phyloP scores from a whole-genome alignment of 1,140 invertebrate species.

The Drosophila tristis region DNA sequence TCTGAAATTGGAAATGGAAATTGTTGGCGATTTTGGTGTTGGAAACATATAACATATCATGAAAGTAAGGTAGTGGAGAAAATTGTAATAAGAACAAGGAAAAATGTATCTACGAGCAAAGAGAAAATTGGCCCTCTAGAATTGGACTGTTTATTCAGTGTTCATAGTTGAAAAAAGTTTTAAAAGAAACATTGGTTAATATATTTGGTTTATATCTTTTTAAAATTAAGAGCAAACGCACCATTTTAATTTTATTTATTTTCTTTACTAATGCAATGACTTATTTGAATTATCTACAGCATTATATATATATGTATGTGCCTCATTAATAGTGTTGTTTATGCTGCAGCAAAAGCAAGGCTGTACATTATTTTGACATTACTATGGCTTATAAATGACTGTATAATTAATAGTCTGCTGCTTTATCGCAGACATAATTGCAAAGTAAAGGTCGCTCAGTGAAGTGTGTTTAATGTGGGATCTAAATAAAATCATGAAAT shows the following conservation, averaged over 20 bases:
- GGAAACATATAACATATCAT: too few relatives aligned
- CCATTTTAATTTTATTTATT: neutral
- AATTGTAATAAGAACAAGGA: too few relatives aligned
- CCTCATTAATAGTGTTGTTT: constrained; percentile 36
- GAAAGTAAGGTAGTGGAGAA: too few relatives aligned
- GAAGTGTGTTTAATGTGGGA: neutral
- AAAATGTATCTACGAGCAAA: too few relatives aligned
- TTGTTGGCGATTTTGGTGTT: constrained; percentile 2
- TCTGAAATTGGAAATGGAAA: neutral
- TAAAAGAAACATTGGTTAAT: too few relatives aligned
- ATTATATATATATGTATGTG: constrained; percentile 31
- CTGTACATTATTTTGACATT: constrained; percentile 56
- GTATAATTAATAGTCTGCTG: constrained; percentile 32
- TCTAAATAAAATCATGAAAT: constrained; percentile 10
- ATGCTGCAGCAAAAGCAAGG: constrained; percentile 19
- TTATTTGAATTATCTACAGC: neutral
- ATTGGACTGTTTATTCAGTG: too few relatives aligned
- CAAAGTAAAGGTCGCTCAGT: constrained; percentile 27
- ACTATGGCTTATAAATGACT: constrained; percentile 42
- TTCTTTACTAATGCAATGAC: neutral
- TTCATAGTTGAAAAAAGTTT: too few relatives aligned
- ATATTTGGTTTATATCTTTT: too few relatives aligned
- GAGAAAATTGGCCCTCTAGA: too few relatives aligned
- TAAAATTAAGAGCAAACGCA: too few relatives aligned
- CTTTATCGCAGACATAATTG: constrained; percentile 42